A percentile compares a stretch with the other conserved stretches of the same genome.
phyloP scores from a whole-genome alignment of 2,888 invertebrate genomes.

The Copidosoma aretas region DNA sequence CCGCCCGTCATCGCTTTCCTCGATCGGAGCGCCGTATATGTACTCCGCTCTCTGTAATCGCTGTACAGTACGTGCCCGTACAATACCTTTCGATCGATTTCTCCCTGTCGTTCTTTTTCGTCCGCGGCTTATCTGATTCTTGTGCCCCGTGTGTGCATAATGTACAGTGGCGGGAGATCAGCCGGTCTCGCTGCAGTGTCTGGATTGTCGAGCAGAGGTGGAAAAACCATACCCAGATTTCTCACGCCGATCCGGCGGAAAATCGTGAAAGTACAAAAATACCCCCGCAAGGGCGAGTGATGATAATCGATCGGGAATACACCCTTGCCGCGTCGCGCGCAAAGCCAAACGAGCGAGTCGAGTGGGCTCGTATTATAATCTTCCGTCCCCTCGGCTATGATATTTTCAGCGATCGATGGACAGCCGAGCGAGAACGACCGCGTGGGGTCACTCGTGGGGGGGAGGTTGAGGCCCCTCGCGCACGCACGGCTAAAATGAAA shows the following conservation, averaged over 20 bases:
- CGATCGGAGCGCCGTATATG: constrained; percentile 1
- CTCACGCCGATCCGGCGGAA: too few relatives aligned
- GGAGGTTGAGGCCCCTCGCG: neutral
- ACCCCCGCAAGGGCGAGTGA: too few relatives aligned
- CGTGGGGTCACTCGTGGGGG: neutral
- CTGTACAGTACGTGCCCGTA: too few relatives aligned
- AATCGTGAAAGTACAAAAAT: neutral
- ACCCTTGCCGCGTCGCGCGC: too few relatives aligned
- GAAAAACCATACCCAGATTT: neutral
- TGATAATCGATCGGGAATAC: too few relatives aligned
- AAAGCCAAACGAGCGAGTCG: constrained; percentile 22
- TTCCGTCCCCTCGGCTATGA: constrained; percentile 7
- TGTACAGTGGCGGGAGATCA: too few relatives aligned
- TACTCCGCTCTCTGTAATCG: too few relatives aligned
- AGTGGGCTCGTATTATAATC: neutral
- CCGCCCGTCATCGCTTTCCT: constrained; percentile 2
- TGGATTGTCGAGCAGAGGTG: too few relatives aligned
- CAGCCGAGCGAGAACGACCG: neutral
- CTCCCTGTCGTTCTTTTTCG: constrained; percentile 1
- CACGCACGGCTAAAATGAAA: constrained; percentile 7
- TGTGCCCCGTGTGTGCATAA: neutral
- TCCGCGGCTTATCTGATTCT: constrained; percentile 1
- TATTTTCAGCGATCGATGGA: neutral
- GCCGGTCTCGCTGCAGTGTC: too few relatives aligned
- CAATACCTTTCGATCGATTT: neutral